These are phyloP conservation scores for Struthio camelus DNA, from an alignment of 2,113 vertebrate genomes.

Conservation along the genomic window DNA sequence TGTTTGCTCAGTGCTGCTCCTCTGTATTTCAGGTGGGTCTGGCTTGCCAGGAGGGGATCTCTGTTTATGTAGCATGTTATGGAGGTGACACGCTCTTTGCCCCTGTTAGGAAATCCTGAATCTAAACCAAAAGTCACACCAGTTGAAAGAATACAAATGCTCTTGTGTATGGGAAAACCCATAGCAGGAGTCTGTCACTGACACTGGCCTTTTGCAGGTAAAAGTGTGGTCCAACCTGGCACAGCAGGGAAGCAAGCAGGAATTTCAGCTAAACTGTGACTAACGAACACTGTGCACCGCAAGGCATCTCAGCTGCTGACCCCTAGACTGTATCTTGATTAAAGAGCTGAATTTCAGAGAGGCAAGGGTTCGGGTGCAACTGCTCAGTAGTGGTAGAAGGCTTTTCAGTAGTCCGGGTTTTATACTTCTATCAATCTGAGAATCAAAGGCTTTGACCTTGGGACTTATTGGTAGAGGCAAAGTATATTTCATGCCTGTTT, in stretches of 20 bases:
- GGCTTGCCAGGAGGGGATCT: conserved; percentile 26
- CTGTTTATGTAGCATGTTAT: conserved; percentile 55
- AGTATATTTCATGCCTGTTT: not conserved
- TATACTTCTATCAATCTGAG: not conserved
- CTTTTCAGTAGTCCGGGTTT: not conserved
- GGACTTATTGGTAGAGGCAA: not conserved
- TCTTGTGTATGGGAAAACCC: not conserved
- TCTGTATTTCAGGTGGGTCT: conserved; percentile 45
- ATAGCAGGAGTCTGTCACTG: not conserved
- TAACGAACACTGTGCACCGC: not conserved
- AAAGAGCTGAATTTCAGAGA: not conserved
- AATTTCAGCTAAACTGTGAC: not conserved
- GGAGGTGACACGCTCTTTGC: conserved; percentile 48
- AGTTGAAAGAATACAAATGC: conserved; percentile 3
- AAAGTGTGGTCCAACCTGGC: not conserved
- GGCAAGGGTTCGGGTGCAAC: not conserved
- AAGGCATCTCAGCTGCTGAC: not conserved
- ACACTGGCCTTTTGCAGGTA: not conserved
- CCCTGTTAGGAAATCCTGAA: conserved; percentile 26
- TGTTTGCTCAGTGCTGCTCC: not conserved
- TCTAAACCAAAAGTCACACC: conserved; percentile 40
- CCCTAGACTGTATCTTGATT: not conserved
- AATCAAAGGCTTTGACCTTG: not conserved
- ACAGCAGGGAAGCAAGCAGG: not conserved
- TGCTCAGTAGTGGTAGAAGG: not conserved